phyloP scores from a whole-genome alignment of 2,797 vertebrate species.

The Adrianichthys oophorus region DNA sequence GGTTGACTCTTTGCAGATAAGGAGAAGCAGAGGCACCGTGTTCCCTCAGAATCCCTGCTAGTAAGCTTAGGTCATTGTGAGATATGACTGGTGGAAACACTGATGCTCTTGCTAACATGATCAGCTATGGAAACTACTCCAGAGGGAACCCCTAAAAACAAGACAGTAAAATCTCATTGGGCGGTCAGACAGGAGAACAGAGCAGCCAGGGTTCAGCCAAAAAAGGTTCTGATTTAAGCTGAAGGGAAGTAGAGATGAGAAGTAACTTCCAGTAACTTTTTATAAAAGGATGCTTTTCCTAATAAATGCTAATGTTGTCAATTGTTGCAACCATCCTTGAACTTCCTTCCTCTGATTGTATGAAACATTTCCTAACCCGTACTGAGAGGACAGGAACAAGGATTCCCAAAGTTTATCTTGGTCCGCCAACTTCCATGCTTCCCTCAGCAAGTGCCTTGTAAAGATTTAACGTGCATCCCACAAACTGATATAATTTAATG shows the following conservation, averaged over 20 bases:
- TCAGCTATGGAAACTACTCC: slow-evolving; percentile 62
- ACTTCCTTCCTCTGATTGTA: slow-evolving; percentile 31
- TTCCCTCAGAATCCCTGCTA: slow-evolving; percentile 53
- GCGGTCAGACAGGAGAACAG: slow-evolving; percentile 50
- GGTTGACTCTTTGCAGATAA: slow-evolving; percentile 49
- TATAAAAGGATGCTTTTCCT: slow-evolving; percentile 24
- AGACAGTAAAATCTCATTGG: slow-evolving; percentile 69
- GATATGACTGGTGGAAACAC: slow-evolving; percentile 79
- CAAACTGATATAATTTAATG: slow-evolving; percentile 67
- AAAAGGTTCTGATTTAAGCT: slow-evolving; percentile 26
- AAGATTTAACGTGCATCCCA: slow-evolving; percentile 60
- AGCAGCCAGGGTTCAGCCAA: slow-evolving; percentile 40
- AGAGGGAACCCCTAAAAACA: slow-evolving; percentile 63
- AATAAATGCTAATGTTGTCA: slow-evolving; percentile 26
- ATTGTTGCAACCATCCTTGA: slow-evolving; percentile 14
- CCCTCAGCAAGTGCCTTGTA: slow-evolving; percentile 46
- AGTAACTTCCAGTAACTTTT: slow-evolving; percentile 28
- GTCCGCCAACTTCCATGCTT: slow-evolving; percentile 45
- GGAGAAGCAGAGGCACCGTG: slow-evolving; percentile 70
- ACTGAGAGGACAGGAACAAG: slow-evolving; percentile 30
- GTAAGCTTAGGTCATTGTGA: slow-evolving; percentile 77
- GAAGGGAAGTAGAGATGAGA: slow-evolving; percentile 37
- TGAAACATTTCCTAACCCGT: slow-evolving; percentile 33
- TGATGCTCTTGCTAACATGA: slow-evolving; percentile 73
- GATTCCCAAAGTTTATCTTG: slow-evolving; percentile 29